These are phyloP conservation scores for Sminthurinus aureus DNA, from an alignment of 2,888 invertebrate species.

Conservation along the genomic window DNA sequence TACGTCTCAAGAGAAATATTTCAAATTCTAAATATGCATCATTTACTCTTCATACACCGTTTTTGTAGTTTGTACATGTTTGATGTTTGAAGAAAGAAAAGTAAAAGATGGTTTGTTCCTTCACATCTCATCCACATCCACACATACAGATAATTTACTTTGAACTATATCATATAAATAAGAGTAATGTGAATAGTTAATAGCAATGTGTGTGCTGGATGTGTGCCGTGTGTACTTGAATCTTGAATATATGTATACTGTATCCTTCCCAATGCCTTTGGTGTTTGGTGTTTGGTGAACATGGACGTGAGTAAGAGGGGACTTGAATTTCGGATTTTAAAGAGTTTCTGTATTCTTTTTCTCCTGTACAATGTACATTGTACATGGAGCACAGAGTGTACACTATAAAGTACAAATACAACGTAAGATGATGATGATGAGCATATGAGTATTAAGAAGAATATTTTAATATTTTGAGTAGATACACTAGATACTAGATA, in stretches of 20 bases:
- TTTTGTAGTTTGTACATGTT: background rate
- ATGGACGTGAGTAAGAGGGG: background rate
- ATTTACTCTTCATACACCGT: background rate
- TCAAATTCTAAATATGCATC: background rate
- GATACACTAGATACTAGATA: no score
- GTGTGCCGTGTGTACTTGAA: background rate
- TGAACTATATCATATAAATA: background rate
- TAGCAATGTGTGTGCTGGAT: background rate
- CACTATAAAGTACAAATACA: no score
- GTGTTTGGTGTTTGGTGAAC: no score
- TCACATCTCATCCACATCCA: background rate
- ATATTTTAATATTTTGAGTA: no score
- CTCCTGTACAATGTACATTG: background rate
- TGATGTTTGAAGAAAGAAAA: no score
- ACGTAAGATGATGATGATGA: no score
- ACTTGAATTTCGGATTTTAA: background rate
- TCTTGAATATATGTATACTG: no score
- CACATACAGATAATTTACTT: background rate
- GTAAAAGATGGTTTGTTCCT: no score
- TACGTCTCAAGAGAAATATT: background rate
- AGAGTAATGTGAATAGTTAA: background rate
- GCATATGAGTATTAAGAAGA: no score
- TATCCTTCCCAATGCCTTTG: no score
- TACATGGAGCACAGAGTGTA: background rate
- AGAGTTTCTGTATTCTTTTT: background rate